These are phyloP conservation scores for Nicator chloris DNA, from an alignment of 2,113 vertebrate genomes.

Conservation along the genomic window DNA sequence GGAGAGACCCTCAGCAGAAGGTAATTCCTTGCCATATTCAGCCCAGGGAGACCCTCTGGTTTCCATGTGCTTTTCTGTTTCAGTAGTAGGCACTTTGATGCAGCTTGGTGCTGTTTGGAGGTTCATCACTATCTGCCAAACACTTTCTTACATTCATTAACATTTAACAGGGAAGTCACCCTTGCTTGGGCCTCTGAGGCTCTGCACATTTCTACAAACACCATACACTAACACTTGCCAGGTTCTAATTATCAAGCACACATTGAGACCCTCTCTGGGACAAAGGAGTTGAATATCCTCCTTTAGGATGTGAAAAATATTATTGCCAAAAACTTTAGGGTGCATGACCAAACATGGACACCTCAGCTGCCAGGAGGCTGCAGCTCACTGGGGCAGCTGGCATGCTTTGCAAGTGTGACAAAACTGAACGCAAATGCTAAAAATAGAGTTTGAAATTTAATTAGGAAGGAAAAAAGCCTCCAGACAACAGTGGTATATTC, in stretches of 20 bases:
- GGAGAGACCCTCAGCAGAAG: neutral
- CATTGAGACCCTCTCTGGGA: neutral
- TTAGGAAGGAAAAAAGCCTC: neutral
- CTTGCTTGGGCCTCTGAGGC: neutral
- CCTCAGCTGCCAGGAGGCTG: neutral
- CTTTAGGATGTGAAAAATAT: neutral
- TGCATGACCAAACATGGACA: slow-evolving; percentile 52
- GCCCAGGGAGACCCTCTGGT: neutral
- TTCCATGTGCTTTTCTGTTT: neutral
- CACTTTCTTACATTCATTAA: rapidly evolving
- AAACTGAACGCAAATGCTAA: neutral
- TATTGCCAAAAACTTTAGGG: slow-evolving; percentile 29
- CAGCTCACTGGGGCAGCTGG: neutral
- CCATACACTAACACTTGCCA: neutral
- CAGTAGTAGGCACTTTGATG: neutral
- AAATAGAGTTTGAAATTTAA: neutral
- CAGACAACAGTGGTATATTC: neutral
- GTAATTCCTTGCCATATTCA: neutral
- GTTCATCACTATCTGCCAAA: neutral
- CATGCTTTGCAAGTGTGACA: neutral
- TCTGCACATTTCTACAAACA: neutral
- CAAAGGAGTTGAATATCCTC: neutral
- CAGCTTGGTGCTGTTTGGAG: neutral
- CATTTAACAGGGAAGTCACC: neutral
- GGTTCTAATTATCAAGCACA: neutral